A percentile compares a stretch with the other conserved stretches of the same genome.
These are phyloP conservation scores for Gila orcuttii DNA, from an alignment of 2,113 vertebrate genomes.

Conservation along the genomic window DNA sequence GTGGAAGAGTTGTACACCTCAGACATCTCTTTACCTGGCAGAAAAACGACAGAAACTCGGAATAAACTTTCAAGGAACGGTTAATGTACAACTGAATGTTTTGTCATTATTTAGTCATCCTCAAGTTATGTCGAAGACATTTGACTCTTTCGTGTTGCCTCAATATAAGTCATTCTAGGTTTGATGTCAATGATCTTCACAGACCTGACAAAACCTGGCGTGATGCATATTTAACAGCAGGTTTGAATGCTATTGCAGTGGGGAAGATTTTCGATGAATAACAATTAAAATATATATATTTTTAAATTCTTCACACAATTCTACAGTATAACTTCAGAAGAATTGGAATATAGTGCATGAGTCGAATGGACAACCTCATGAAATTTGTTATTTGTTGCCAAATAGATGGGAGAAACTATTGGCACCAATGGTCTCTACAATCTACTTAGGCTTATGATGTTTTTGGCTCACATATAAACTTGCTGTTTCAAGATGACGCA, in stretches of 20 bases:
- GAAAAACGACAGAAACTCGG: background rate
- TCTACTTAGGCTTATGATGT: background rate
- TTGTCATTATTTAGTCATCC: background rate
- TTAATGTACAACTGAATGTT: background rate
- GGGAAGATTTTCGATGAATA: background rate
- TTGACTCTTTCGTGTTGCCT: background rate
- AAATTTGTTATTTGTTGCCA: background rate
- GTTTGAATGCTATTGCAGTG: background rate
- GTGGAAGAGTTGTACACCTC: conserved; percentile 33
- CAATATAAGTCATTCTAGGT: background rate
- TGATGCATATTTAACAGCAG: background rate
- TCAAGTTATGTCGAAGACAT: background rate
- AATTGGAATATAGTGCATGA: background rate
- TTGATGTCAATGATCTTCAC: background rate
- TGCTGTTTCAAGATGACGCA: background rate
- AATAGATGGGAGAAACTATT: background rate
- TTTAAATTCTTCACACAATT: background rate
- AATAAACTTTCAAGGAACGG: background rate
- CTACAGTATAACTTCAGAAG: background rate
- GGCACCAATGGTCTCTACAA: background rate
- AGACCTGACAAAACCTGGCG: background rate
- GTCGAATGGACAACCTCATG: background rate
- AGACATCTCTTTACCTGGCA: conserved; percentile 49
- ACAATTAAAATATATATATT: background rate
- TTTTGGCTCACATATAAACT: background rate